Evolutionary conservation across 2,888 invertebrate genomes (phyloP).

Genomic region (Drosophila algonquin): DNA sequence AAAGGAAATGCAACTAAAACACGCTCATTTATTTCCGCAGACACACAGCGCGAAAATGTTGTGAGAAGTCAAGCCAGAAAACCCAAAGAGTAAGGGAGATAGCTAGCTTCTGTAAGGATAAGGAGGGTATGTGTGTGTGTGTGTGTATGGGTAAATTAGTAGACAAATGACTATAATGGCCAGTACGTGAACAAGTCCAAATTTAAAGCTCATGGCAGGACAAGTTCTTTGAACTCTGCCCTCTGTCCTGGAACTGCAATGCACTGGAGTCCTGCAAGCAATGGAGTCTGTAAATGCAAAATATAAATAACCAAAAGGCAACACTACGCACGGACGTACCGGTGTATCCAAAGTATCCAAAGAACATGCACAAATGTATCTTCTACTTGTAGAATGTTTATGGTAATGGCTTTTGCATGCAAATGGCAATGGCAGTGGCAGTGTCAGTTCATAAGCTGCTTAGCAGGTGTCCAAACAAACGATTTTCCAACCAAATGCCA

Average conservation of each 20-base stretch:
- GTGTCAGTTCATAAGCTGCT: slow-evolving; percentile 21
- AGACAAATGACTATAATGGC: slow-evolving; percentile 49
- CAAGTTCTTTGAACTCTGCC: slow-evolving; percentile 29
- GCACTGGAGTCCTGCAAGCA: neutral
- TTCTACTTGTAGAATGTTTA: slow-evolving; percentile 9
- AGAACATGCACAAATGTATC: neutral
- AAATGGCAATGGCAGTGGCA: slow-evolving; percentile 8
- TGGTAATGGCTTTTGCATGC: slow-evolving; percentile 16
- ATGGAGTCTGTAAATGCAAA: slow-evolving; percentile 2
- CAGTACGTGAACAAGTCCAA: slow-evolving; percentile 37
- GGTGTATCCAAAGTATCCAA: neutral
- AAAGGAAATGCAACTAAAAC: slow-evolving; percentile 41
- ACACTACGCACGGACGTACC: neutral
- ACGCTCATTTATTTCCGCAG: slow-evolving; percentile 55
- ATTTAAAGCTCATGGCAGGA: slow-evolving; percentile 16
- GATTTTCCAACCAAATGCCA: neutral
- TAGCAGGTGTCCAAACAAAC: slow-evolving; percentile 12
- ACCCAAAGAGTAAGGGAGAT: neutral
- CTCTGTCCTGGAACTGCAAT: no score
- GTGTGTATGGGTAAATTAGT: slow-evolving; percentile 46
- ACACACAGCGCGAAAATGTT: slow-evolving; percentile 49
- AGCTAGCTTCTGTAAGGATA: neutral
- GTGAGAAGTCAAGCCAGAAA: slow-evolving; percentile 55
- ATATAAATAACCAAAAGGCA: slow-evolving; percentile 26
- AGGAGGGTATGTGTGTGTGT: no score